Base-by-base conservation (phyloP, 2,113 vertebrate genomes). In the Athene noctua region DNA sequence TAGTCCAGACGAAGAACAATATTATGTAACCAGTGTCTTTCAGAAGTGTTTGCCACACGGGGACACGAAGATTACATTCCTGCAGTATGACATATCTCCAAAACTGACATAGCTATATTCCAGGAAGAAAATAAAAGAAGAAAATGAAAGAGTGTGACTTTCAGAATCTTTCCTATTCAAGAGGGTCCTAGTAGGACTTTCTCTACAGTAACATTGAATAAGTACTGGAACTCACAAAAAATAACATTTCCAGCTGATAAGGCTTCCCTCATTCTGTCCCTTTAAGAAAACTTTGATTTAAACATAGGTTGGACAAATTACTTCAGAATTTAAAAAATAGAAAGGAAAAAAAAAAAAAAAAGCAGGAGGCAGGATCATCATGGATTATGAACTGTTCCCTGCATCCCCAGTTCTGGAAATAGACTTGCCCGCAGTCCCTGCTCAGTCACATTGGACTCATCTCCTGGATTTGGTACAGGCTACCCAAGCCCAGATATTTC, bases 201-300 rank as follows among this genome's bases (percentile, higher is more conserved):
- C 30, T 77, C 30, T 34, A 38, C 18, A 49, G 16, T 19, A 44
- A 70, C 54, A 16, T 17, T 68, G 22, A 68, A 7, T 36, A 34
- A 82, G 3, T 36, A 51, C 9, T 16, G 17, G 15, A 67, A 75
- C 4, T 51, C 32, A 55, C 2, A 36, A 44, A 57, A 11, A 22
- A 13, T 13, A 51, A 20, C 5, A 71, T 44, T 90, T 81, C 13
- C 47, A 62, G 16, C 3, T 82, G 18, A 71, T 75, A 3, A 29
- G 4, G 1, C 2, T 32, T 83, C 11, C 7, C 7, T 46, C 6
- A 27, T 51, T 38, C 25, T 47, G 3, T 5, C 4, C 14, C 9
- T 59, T 46, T n/a, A 38, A 46, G 10, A 86, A 79, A 75, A 42
- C 6, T 40, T 57, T 26, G 1, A 34, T 82, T 79, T 46, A 67